These are phyloP conservation scores for Gymnocheta viridis DNA, from an alignment of 2,888 invertebrate species.

Conservation along the genomic window DNA sequence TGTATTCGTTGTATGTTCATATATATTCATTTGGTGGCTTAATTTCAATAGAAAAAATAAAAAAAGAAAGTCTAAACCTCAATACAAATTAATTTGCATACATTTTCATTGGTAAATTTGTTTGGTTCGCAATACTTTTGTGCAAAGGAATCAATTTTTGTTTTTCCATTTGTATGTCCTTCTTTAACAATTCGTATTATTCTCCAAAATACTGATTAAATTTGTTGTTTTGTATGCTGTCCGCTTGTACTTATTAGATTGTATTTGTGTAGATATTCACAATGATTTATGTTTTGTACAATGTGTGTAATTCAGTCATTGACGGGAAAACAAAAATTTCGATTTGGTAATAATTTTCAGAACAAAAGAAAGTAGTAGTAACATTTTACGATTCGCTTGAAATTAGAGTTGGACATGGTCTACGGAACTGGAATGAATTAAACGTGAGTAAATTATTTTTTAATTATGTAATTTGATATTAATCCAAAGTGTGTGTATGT, in stretches of 20 bases:
- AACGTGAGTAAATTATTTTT: neutral
- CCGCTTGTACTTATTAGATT: neutral
- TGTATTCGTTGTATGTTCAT: slow-evolving; percentile 19
- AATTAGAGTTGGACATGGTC: neutral
- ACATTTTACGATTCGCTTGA: slow-evolving; percentile 13
- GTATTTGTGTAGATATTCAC: neutral
- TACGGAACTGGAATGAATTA: neutral
- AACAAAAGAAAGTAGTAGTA: neutral
- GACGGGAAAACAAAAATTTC: slow-evolving; percentile 51
- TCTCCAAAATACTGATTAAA: slow-evolving; percentile 57
- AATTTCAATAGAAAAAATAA: slow-evolving; percentile 45
- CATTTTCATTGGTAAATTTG: slow-evolving; percentile 44
- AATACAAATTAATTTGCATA: slow-evolving; percentile 67
- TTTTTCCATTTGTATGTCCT: neutral
- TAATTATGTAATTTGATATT: too few relatives aligned
- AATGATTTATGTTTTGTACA: neutral
- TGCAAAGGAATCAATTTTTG: slow-evolving; percentile 28
- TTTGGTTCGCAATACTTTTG: slow-evolving; percentile 11
- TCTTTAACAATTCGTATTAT: slow-evolving; percentile 41
- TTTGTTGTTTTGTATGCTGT: slow-evolving; percentile 18
- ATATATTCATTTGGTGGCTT: slow-evolving; percentile 28
- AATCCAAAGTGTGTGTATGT: too few relatives aligned
- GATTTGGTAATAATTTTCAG: slow-evolving; percentile 39
- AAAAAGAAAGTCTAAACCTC: too few relatives aligned
- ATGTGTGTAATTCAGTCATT: neutral